Conservation (phyloP, 2,113 vertebrate species). For the Oreochromis niloticus region DNA sequence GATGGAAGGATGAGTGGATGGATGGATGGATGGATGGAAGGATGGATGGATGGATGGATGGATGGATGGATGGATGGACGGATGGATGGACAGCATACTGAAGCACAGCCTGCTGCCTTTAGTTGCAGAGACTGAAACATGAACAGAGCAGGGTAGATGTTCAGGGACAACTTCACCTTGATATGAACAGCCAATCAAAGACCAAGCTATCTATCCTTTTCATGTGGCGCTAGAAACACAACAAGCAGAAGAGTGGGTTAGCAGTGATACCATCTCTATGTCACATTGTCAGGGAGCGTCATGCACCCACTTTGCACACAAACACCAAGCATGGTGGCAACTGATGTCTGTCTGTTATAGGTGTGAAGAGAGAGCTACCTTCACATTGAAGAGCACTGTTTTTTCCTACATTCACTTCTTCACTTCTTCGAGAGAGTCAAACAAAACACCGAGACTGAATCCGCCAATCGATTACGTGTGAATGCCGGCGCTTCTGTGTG, state of each 20-base stretch:
- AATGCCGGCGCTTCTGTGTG: background rate
- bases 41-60: background rate
- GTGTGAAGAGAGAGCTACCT: background rate
- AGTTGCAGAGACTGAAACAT: background rate
- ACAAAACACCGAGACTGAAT: background rate
- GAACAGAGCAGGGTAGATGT: background rate
- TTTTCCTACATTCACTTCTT: background rate
- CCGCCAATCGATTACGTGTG: background rate
- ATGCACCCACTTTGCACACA: background rate
- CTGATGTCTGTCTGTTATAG: background rate
- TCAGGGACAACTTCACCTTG: constrained; percentile 38
- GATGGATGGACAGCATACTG: background rate
- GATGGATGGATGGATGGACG: no score
- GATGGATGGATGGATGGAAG: background rate
- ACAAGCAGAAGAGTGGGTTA: background rate
- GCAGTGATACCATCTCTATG: background rate
- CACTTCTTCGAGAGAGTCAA: background rate
- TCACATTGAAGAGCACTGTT: background rate
- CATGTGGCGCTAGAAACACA: background rate
- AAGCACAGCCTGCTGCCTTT: background rate
- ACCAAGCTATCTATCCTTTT: background rate
- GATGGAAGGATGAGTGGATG: no score
- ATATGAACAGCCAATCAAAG: constrained; percentile 24
- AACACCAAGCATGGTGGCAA: background rate
- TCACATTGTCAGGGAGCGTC: background rate